Percentiles rank a stretch among this genome's conserved stretches.
phyloP scores from a whole-genome alignment of 1,140 invertebrate species.

The Papilio helenus region DNA sequence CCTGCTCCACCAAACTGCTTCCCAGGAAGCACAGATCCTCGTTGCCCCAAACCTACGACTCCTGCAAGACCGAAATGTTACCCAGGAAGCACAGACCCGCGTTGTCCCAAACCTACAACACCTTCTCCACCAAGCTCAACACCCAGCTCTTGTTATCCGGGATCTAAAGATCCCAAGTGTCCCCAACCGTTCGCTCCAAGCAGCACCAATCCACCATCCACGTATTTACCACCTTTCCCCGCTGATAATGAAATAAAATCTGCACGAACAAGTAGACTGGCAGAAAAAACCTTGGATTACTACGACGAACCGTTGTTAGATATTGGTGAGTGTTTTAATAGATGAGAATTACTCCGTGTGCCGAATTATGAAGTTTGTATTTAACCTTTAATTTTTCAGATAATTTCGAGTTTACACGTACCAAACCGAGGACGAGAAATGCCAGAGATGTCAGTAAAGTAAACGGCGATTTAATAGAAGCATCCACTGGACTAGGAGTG shows the following conservation, averaged over 20 bases:
- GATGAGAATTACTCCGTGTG: background rate
- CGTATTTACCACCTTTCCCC: conserved; percentile 81
- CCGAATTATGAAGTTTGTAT: background rate
- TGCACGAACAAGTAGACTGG: conserved; percentile 54
- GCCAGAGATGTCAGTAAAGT: conserved; percentile 60
- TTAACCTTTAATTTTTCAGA: conserved; percentile 58
- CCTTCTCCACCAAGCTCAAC: conserved; percentile 49
- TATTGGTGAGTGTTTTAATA: conserved; percentile 59
- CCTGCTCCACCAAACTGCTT: background rate
- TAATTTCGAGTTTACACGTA: conserved; percentile 67
- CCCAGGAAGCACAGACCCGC: background rate
- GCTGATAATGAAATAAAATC: conserved; percentile 71
- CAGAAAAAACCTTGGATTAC: conserved; percentile 58
- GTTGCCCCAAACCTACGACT: background rate
- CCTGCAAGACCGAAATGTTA: background rate
- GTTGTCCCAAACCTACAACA: background rate
- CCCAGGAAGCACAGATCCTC: background rate
- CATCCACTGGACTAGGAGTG: conserved; percentile 48
- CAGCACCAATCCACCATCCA: conserved; percentile 83
- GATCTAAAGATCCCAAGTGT: conserved; percentile 84
- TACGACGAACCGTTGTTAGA: conserved; percentile 63
- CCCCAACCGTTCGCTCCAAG: conserved; percentile 81
- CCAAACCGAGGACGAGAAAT: conserved; percentile 66
- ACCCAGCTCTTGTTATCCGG: conserved; percentile 83
- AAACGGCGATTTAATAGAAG: conserved; percentile 42